These are phyloP conservation scores for Ceratotherium simum DNA, from an alignment of 2,113 vertebrate genomes.

Conservation along the genomic window DNA sequence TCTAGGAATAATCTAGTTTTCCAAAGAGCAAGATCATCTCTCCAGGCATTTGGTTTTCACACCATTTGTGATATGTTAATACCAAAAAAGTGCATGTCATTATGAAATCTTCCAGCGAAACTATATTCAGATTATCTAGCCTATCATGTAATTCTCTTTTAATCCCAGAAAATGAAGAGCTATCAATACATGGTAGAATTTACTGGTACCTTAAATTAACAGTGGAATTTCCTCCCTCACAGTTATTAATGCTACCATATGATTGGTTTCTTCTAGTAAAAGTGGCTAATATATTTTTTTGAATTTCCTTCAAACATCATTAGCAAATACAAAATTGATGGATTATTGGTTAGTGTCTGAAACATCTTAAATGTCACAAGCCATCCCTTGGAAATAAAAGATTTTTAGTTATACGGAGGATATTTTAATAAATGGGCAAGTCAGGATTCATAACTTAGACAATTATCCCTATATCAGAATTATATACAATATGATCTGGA, in stretches of 20 bases:
- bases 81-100: neutral
- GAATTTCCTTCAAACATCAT: slow-evolving; percentile 58
- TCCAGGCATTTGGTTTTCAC: neutral
- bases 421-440: slow-evolving; percentile 9
- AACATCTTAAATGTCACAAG: slow-evolving; percentile 8
- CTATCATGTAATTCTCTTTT: slow-evolving; percentile 32
- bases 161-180: slow-evolving; percentile 58
- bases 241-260: neutral
- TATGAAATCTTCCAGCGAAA: neutral
- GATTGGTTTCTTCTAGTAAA: neutral
- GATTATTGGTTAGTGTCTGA: slow-evolving; percentile 12
- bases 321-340: slow-evolving; percentile 27
- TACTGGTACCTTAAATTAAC: slow-evolving; percentile 41
- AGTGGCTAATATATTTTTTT: slow-evolving; percentile 26
- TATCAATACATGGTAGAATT: slow-evolving; percentile 21
- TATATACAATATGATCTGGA: neutral
- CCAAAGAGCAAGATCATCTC: neutral
- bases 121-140: neutral
- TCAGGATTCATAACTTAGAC: neutral
- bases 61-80: neutral
- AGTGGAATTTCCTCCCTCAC: neutral
- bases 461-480: neutral
- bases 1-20: neutral
- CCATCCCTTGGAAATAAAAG: slow-evolving; percentile 30
- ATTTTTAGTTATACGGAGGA: slow-evolving; percentile 8